Base-by-base conservation (phyloP, 2,797 vertebrate species). In the Lepus oiostolus region DNA sequence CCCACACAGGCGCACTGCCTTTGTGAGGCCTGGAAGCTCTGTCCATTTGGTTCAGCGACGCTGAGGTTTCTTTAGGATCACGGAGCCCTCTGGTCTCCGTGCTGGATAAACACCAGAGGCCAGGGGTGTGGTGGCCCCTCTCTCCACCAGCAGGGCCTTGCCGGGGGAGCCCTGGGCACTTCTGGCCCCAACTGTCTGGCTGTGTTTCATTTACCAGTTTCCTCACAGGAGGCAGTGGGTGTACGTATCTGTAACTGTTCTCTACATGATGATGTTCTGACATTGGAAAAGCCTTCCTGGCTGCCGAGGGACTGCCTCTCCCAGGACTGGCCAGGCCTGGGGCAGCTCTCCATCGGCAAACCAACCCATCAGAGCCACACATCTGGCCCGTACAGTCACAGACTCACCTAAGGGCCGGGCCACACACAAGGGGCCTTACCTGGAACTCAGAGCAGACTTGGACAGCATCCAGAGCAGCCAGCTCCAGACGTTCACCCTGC, bases 1-100 rank as follows among this genome's bases (percentile, higher is more conserved):
- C 2, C 16, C n/a, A n/a, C n/a, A 30, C 12, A 1, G 7, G 0
- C 17, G 60, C 4, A 2, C 6, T 12, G 8, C 26, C 38, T 82
- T 24, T 32, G 22, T 72, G 58, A 12, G 7, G 47, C 63, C 8
- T 58, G 54, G 62, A 63, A 30, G n/a, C 70, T 65, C 30, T 38
- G 70, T 85, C 60, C 30, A 35, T 68, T 86, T 12, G 60, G 16
- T 63, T 47, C 79, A 75, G 87, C 14, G 70, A 87, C 28, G 77
- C 17, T 42, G 28, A 70, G 70, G 7, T n/a, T 90, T 54, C 67
- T 54, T 70, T 47, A 58, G 7, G 65, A 65, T 8, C 14, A 14
- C 0, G 0, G 42, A 7, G 88, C 80, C 86, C 71, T 70, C 2
- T 60, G 74, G 21, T 74, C 83, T 85, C 65, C 16, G 17, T 0